Evolutionary conservation across 2,888 invertebrate genomes (phyloP).

Genomic region (Octodonta nipae): DNA sequence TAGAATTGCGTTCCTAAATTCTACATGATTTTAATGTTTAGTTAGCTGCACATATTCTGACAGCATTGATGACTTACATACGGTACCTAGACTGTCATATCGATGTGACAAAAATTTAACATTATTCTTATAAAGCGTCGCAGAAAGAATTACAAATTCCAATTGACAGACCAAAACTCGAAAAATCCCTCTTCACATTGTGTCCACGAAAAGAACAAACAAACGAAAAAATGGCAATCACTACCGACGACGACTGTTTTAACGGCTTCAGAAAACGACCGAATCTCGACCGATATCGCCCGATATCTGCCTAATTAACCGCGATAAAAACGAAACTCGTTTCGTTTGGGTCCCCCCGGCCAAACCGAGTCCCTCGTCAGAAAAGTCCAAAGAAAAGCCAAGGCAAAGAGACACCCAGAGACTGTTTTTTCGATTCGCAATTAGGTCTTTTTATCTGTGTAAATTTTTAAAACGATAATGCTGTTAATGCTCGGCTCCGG

Average conservation of each 20-base stretch:
- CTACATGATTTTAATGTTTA: no score
- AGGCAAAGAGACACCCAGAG: constrained; percentile 5
- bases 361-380: neutral
- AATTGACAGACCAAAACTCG: constrained; percentile 5
- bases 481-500: constrained; percentile 16
- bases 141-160: no score
- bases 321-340: constrained; percentile 8
- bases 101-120: no score
- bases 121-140: no score
- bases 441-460: constrained; percentile 16
- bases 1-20: no score
- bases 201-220: constrained; percentile 1
- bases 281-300: constrained; percentile 12
- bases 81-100: no score
- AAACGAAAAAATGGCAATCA: neutral
- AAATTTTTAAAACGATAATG: constrained; percentile 15
- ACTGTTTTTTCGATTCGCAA: constrained; percentile 19
- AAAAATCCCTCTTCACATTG: no score
- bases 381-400: neutral
- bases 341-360: constrained; percentile 3
- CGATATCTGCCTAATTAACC: constrained; percentile 19
- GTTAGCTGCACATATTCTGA: no score
- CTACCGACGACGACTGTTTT: constrained; percentile 14
- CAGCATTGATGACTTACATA: no score
- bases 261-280: constrained; percentile 11